Evolutionary conservation across 1,140 invertebrate species (phyloP).

Genomic region (Drosophila erecta): DNA sequence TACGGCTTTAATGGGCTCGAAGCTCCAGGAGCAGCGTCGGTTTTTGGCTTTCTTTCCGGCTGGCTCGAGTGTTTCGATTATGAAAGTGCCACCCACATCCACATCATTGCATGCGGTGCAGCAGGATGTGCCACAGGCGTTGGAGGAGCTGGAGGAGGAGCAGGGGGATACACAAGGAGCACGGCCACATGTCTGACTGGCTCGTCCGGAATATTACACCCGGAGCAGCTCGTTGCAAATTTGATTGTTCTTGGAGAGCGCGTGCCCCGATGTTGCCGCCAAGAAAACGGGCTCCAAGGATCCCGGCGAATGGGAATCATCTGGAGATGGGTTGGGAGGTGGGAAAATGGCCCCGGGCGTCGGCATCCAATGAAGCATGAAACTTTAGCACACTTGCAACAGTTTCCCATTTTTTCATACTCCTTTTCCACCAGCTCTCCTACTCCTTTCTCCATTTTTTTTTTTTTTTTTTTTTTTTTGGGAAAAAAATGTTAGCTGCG

Average conservation of each 20-base stretch:
- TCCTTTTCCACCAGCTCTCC: conserved; percentile 49
- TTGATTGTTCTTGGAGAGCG: conserved; percentile 75
- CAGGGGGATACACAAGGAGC: background rate
- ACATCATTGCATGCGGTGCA: conserved; percentile 39
- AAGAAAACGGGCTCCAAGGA: conserved; percentile 58
- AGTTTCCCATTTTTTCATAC: conserved; percentile 45
- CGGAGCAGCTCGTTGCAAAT: conserved; percentile 72
- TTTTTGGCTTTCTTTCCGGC: conserved; percentile 18
- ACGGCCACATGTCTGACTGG: conserved; percentile 37
- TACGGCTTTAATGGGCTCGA: conserved; percentile 60
- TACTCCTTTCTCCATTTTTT: conserved; percentile 30
- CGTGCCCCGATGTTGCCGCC: conserved; percentile 34
- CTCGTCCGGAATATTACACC: conserved; percentile 57
- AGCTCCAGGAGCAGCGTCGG: conserved; percentile 34
- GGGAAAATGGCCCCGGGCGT: conserved; percentile 32
- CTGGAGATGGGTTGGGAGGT: background rate
- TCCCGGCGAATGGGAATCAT: conserved; percentile 6
- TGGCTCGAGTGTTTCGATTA: conserved; percentile 67
- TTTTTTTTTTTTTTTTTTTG: conserved; percentile 25
- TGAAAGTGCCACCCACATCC: conserved; percentile 59
- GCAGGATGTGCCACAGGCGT: background rate
- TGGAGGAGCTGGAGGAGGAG: background rate
- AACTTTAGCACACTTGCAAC: conserved; percentile 81
- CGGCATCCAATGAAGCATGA: conserved; percentile 77
- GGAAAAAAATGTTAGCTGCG: conserved; percentile 73